Base-by-base conservation (phyloP, 30 jellyfish, hydroid and myxozoan species). In the Aurelia aurita complex sp. Pacific region DNA sequence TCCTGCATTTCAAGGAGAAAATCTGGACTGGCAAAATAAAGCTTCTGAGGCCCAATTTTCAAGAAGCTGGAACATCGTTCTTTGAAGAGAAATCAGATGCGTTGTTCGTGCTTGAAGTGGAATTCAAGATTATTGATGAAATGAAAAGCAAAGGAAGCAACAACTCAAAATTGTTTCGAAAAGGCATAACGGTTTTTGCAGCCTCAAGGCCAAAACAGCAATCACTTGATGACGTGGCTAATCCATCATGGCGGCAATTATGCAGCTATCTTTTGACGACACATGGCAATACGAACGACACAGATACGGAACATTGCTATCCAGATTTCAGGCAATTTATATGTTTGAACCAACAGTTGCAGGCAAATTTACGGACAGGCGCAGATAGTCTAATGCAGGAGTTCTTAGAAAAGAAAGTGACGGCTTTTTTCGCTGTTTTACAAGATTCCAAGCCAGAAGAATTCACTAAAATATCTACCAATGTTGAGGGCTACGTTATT, bases 11-110 rank as follows among this genome's bases (percentile, higher is more conserved):
- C 16, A 84, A 84, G 34, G 93, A 84, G 64, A 64, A 63, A 59
- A 73, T 84, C 42, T 84, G 93, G 93, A 62, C 13, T 19, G 93
- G 93, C 2, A 60, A 51, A 2, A 69, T 84, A 13, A 52, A 43
- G 11, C 67, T 29, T 17, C 17, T 84, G 2, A 65, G 65, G 42
- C 69, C 71, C 11, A 55, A 7, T 17, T 2, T n/a, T 74, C 35
- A 63, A 15, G 82, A 13, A 19, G 1, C 62, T 10, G 64, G 42
- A 13, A 16, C 18, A 11, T 64, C 16, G 67, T 43, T 16, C 13
- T 57, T 60, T 14, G 67, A 29, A 3, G 77, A 6, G 5, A 33
- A 46, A 2, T 60, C 65, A 32, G 6, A 61, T 4, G 89, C 67
- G 55, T 42, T 73, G 18, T 84, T 34, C 29, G 11, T 73, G 35